Conservation (phyloP, 2,113 vertebrate genomes). For the Tyrannus savana region DNA sequence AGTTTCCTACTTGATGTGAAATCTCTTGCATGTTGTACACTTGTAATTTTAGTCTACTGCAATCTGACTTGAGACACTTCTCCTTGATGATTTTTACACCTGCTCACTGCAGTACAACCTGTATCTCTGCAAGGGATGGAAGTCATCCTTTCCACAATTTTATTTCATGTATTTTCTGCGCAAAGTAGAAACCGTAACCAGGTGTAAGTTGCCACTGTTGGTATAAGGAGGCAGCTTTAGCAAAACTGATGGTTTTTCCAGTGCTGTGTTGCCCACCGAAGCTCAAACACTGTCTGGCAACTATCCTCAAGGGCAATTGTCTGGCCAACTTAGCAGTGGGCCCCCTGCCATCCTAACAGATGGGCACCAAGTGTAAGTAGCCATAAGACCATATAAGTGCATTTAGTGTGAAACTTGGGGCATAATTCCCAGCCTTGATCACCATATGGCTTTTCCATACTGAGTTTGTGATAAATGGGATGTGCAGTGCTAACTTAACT, state of each 20-base stretch:
- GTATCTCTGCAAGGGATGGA: not conserved
- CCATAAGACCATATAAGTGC: conserved; percentile 69
- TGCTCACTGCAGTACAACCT: not conserved
- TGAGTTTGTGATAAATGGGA: conserved; percentile 12
- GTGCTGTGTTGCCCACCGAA: not conserved
- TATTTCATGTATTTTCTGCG: not conserved
- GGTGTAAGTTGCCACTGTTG: not conserved
- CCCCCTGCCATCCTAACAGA: conserved; percentile 70
- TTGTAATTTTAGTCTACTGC: not conserved
- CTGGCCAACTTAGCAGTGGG: conserved; percentile 56
- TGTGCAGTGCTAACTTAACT: not conserved
- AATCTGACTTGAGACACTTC: not conserved
- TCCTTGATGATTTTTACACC: not conserved
- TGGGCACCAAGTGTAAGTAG: conserved; percentile 67
- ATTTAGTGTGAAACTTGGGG: conserved; percentile 65
- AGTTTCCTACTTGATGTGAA: not conserved
- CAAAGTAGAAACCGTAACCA: not conserved
- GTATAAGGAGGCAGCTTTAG: not conserved
- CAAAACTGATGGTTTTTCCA: not conserved
- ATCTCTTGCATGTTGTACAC: not conserved
- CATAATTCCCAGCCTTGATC: conserved; percentile 62
- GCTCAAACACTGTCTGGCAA: conserved; percentile 52
- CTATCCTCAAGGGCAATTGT: conserved; percentile 29
- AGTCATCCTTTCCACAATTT: not conserved
- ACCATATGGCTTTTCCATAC: conserved; percentile 60